Base-by-base conservation (phyloP, 1,140 invertebrate genomes). In the Drosophila trapezifrons region DNA sequence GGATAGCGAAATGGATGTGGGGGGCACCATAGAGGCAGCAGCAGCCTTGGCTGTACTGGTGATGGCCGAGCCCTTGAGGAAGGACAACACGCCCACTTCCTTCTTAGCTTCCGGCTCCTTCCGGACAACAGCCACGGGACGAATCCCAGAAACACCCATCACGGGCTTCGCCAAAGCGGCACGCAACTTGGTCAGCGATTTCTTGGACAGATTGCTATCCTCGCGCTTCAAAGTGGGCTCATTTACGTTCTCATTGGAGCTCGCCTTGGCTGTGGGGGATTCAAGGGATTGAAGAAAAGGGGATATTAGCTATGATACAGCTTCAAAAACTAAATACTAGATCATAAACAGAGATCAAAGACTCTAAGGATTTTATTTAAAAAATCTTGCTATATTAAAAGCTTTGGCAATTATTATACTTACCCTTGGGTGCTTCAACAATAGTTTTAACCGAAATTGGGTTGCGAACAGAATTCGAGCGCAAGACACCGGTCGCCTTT, bases 201-300 rank as follows among this genome's bases (percentile, higher is more conserved):
- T 91, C 18, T 80, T 78, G 0, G 86, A 89, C 49, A 92, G 69
- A 46, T 92, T 90, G 66, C 91, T 92, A 56, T 92, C 91, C 64
- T 92, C 91, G 6, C 91, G 85, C 4, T 82, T 84, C 10, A 92
- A 49, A 8, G 73, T 51, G 46, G 66, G 35, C 17, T 78, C 59
- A 12, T 46, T 78, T 1, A 64, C 37, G 45, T 86, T 72, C 6
- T 86, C 83, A 51, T 65, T 74, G 35, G 65, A 63, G 17, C 37
- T 87, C 3, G 60, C 55, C 45, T 87, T 89, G 15, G 56, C 57
- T 70, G 69, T 32, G 40, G 62, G 51, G 22, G 9, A n/a, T 55
- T 49, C 1, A 27, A 13, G 35, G 20, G 15, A 18, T 73, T 7
- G 5, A 13, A 54, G 3, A 45, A 6, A 18, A 52, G 20, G 6